Base-by-base conservation (phyloP, 1,140 invertebrate species). In the Whitmania pigra region DNA sequence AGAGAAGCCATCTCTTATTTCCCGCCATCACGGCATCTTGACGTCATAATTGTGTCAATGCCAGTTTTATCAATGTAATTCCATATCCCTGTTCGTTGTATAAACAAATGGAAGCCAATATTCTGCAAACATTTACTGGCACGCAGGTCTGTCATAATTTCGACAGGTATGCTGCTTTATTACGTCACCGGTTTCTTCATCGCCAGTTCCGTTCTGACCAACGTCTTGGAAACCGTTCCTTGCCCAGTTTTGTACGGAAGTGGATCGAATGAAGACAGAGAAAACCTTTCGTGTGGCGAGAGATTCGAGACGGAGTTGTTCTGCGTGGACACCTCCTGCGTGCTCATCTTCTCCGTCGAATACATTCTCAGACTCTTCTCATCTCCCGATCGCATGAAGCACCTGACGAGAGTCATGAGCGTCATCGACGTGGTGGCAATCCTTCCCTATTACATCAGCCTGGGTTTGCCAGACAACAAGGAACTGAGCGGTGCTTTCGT, bases 171-270 rank as follows among this genome's bases (percentile, higher is more conserved):
- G 74, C 95, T 99, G 54, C 98, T 99, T 82, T 99, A 99, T 84
- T 99, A 99, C 83, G 96, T 99, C 31, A 99, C 96, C 40, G 96
- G 96, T 25, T 99, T 99, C 85, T 99, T 99, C 85, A 99, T 99
- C 78, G 96, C 96, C 74, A 93, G 99, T 27, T 97, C 93, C 67
- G 97, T 99, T 73, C 89, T 98, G 87, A 95, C 95, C 63, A 99
- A 99, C 83, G 95, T 99, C 60, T 90, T 97, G 68, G 97, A 99
- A 84, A 97, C 94, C 20, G 92, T 97, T 43, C 92, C 93, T 9
- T 96, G 93, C 80, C 78, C 76, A 71, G 79, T 94, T 95, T 63
- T 99, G 99, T 83, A 94, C 98, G 63, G 91, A 97, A 67, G 96
- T 66, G 90, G 91, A 71, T 90, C 89, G 0, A 85, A 94, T 73